phyloP scores from a whole-genome alignment of 2,888 invertebrate species.

The Pelosia muscerda region DNA sequence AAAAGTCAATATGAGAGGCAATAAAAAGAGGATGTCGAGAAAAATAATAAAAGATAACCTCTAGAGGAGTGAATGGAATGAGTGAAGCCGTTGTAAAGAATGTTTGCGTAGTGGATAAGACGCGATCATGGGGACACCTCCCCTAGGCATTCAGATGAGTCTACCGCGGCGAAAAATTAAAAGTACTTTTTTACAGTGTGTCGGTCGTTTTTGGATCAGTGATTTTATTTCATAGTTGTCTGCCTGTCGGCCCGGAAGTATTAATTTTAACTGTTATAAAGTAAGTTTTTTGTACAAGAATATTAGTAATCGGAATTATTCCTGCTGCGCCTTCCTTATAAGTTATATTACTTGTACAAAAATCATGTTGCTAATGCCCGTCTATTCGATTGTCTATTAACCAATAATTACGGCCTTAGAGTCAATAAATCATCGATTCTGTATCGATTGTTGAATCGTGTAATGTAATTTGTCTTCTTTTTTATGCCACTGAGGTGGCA shows the following conservation, averaged over 20 bases:
- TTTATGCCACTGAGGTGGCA: no score
- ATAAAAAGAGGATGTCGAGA: slow-evolving; percentile 81
- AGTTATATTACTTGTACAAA: no score
- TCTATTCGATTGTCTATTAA: not conserved
- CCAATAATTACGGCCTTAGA: not conserved
- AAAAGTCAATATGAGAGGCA: slow-evolving; percentile 86
- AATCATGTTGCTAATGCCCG: no score
- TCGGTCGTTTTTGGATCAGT: slow-evolving; percentile 51
- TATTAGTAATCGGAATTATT: no score
- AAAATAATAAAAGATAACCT: slow-evolving; percentile 86
- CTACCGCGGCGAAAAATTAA: slow-evolving; percentile 74
- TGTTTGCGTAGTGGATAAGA: slow-evolving; percentile 86
- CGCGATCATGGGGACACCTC: slow-evolving; percentile 83
- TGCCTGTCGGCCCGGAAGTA: not conserved
- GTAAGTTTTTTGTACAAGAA: no score
- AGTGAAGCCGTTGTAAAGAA: slow-evolving; percentile 84
- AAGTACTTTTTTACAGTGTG: slow-evolving; percentile 71
- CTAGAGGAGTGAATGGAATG: slow-evolving; percentile 81
- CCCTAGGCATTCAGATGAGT: slow-evolving; percentile 66
- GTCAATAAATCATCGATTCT: not conserved
- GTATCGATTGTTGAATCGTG: not conserved
- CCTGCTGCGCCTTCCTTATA: no score
- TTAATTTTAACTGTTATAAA: not conserved
- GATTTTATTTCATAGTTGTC: slow-evolving; percentile 49
- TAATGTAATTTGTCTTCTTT: no score